Conservation (phyloP, 2,113 vertebrate species). For the Callorhinus ursinus region DNA sequence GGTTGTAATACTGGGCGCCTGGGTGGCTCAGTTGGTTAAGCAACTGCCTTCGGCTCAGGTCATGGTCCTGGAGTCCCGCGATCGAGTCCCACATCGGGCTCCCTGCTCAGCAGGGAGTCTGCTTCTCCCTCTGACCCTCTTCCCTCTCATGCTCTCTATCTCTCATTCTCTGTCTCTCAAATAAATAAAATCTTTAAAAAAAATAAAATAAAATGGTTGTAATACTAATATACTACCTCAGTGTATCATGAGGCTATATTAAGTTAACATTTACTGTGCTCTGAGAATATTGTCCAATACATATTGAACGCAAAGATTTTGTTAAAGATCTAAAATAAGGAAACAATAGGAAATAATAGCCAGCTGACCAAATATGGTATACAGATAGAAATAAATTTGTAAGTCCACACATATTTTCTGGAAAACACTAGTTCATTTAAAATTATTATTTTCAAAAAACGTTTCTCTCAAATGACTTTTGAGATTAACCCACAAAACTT, state of each 20-base stretch:
- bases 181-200: too few species aligned
- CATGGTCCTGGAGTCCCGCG: too few species aligned
- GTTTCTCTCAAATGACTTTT: background rate
- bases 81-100: too few species aligned
- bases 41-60: too few species aligned
- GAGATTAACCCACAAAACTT: background rate
- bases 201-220: background rate
- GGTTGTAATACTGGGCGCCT: background rate
- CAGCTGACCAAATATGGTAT: too few species aligned
- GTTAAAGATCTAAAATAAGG: background rate
- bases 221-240: background rate
- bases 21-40: too few species aligned
- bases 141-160: too few species aligned
- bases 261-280: background rate
- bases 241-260: background rate
- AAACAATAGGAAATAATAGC: too few species aligned
- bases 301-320: background rate
- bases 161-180: too few species aligned
- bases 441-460: background rate
- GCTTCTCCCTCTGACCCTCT: too few species aligned
- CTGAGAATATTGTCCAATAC: background rate
- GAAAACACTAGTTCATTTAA: background rate
- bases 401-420: background rate
- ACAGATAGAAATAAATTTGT: too few species aligned
- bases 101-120: too few species aligned